These are phyloP conservation scores for Ibidorhyncha struthersii DNA, from an alignment of 2,113 vertebrate genomes.

Conservation along the genomic window DNA sequence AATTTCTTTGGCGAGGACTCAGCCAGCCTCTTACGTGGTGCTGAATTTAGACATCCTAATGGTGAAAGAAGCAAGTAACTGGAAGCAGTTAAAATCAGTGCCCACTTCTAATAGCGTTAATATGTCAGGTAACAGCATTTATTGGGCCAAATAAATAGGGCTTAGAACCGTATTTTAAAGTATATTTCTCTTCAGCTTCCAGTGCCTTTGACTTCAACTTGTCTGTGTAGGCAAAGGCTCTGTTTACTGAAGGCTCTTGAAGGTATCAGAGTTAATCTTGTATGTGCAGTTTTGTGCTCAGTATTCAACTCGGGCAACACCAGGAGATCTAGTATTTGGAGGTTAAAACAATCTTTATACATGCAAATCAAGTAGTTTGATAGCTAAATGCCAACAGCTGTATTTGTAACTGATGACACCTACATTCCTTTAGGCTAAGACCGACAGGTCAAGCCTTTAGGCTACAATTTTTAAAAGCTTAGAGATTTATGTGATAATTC, in stretches of 20 bases:
- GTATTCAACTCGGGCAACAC: not conserved
- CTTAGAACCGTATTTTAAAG: not conserved
- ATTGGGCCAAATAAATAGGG: not conserved
- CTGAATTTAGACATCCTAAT: not conserved
- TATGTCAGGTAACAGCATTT: not conserved
- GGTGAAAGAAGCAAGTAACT: not conserved
- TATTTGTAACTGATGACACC: not conserved
- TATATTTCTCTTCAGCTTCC: not conserved
- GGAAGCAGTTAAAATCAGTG: not conserved
- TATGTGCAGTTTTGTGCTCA: not conserved
- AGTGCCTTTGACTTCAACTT: not conserved
- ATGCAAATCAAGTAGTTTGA: constrained; percentile 20
- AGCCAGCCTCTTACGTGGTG: not conserved
- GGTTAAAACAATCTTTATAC: not conserved
- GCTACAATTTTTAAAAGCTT: not conserved
- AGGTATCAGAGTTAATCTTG: not conserved
- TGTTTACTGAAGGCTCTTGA: not conserved
- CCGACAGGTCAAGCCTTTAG: not conserved
- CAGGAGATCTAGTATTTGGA: not conserved
- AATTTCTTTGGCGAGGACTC: not conserved
- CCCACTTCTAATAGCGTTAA: not conserved
- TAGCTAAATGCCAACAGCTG: not conserved
- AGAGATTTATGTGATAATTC: not conserved
- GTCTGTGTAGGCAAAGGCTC: not conserved
- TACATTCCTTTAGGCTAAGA: not conserved